Conservation (phyloP, 1,140 invertebrate genomes). For the Macrostomum lignano region DNA sequence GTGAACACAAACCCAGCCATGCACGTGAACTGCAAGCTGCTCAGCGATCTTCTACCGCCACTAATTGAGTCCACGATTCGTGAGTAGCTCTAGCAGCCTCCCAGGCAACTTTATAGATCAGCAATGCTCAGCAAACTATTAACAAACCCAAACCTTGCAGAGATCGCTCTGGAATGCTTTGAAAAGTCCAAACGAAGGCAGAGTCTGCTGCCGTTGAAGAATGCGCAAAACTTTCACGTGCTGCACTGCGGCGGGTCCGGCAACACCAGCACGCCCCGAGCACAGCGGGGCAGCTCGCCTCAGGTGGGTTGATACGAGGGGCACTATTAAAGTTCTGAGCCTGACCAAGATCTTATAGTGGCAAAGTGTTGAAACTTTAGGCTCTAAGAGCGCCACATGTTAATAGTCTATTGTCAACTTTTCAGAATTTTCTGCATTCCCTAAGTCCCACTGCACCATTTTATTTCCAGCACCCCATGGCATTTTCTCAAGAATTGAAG, state of each 20-base stretch:
- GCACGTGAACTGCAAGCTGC: constrained; percentile 18
- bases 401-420: too few species aligned
- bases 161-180: constrained; percentile 1
- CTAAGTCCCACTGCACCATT: too few species aligned
- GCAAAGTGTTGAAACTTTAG: too few species aligned
- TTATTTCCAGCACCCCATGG: too few species aligned
- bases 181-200: constrained; percentile 2
- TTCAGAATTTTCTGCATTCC: too few species aligned
- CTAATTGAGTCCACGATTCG: constrained; percentile 19
- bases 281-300: too few species aligned
- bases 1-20: constrained; percentile 26
- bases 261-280: too few species aligned
- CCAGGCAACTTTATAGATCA: constrained; percentile 8
- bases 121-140: constrained; percentile 19
- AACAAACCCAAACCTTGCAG: constrained; percentile 8
- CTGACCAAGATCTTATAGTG: too few species aligned
- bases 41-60: constrained; percentile 8
- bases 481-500: too few species aligned
- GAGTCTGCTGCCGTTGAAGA: constrained; percentile 2
- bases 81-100: constrained; percentile 8
- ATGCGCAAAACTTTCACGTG: not conserved
- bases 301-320: too few species aligned
- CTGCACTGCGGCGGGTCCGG: not conserved
- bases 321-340: too few species aligned
- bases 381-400: too few species aligned